Base-by-base conservation (phyloP, 2,888 invertebrate species). In the Pollenia angustigena region DNA sequence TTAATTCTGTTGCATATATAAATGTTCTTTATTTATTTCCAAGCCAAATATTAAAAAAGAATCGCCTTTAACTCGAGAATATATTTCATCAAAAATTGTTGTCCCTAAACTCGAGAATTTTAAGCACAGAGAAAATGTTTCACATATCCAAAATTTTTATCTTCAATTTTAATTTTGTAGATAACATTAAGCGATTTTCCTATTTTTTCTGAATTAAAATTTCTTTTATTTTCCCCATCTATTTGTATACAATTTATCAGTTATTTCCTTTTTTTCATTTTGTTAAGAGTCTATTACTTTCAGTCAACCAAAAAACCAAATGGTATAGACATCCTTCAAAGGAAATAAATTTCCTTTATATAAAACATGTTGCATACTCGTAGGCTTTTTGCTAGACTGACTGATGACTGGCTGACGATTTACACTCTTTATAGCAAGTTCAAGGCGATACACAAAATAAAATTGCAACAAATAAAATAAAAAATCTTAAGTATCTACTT, bases 351-450 rank as follows among this genome's bases (percentile, higher is more conserved):
- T 54, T 40, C 32, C 23, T 44, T 16, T 54, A 2, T 12, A 64
- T 11, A 40, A 40, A 48, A 74, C 60, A 14, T 14, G 11, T 75
- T n/a, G 7, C 46, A 66, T 54, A 46, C 66, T 16, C 40, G 32
- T 18, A 52, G 75, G 14, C 23, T 78, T 66, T 56, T 48, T 23
- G 76, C 40, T 54, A 78, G 54, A 66, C 66, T 66, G 32, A 32
- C 23, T 23, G 23, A 23, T 23, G 23, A 23, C 32, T 32, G 32
- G 1, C 32, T 32, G 48, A 66, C 18, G 46, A 46, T 32, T 16
- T 40, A 56, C 76, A 66, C 64, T 66, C 23, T 54, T 66, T 46
- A 48, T 56, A 66, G 16, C 64, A 78, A 78, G 66, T 78, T 78
- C 78, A 56, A 78, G 78, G 78, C 62, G 50, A 75, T 40, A 62